Conservation (phyloP, 1,140 invertebrate species). For the Pseudachorutes palmiensis region DNA sequence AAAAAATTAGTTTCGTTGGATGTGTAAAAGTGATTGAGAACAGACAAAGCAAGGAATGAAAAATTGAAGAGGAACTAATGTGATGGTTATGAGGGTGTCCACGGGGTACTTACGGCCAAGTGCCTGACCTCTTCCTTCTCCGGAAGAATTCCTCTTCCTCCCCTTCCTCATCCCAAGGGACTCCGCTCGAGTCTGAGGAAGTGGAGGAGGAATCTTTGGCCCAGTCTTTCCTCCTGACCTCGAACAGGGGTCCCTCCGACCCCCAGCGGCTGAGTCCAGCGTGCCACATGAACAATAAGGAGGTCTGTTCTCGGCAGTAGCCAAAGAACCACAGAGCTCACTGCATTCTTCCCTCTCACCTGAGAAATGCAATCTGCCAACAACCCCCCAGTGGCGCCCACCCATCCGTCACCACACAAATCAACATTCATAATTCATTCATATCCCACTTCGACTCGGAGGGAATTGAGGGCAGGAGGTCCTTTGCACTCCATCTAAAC, state of each 20-base stretch:
- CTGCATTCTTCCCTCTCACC: no score
- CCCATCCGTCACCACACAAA: no score
- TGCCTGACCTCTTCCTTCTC: slow-evolving; percentile 33
- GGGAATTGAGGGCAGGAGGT: no score
- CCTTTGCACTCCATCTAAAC: no score
- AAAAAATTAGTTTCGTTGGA: neutral
- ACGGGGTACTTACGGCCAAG: slow-evolving; percentile 34
- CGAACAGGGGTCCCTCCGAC: neutral
- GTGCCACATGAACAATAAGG: no score
- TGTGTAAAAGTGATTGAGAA: neutral
- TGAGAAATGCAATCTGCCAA: no score
- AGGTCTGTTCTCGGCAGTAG: no score
- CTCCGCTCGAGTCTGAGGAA: neutral
- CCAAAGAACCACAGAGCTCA: no score
- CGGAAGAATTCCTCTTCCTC: slow-evolving; percentile 8
- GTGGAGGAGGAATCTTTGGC: neutral
- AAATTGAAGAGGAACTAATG: neutral
- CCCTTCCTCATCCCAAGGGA: neutral
- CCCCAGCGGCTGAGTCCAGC: neutral
- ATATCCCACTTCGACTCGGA: no score
- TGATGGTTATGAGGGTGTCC: neutral
- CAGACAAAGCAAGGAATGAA: neutral
- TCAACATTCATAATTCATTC: no score
- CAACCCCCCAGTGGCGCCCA: no score
- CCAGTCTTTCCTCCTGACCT: no score